Base-by-base conservation (phyloP, 2,888 invertebrate genomes). In the Philonicus albiceps region DNA sequence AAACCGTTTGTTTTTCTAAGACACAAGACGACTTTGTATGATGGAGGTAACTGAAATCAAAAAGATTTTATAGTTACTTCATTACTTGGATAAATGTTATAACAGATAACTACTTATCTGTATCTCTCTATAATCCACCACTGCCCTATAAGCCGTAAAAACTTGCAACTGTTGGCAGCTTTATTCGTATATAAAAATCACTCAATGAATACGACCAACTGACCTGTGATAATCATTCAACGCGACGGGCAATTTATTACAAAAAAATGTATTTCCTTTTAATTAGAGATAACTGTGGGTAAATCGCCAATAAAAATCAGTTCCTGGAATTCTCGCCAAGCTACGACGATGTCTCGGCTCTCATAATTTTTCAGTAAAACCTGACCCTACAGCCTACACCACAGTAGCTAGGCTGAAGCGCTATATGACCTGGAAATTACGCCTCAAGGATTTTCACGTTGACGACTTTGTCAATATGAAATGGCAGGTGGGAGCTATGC, bases 381-480 rank as follows among this genome's bases (percentile, higher is more conserved):
- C 34, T 81, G 81, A 55, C 55, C 34, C 34, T 64, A 55, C 64
- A 55, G 34, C 34, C 34, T 64, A 55, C 64, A 13, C 64, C 64
- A 30, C 64, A 53, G 31, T 13, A 78, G 40, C 49, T 78, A 64
- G 64, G 64, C 64, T 27, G 27, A 27, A 64, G 64, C 64, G 81
- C 31, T 55, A 27, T 81, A 81, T 81, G 81, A 81, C 64, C 55
- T 34, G 64, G 81, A 81, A 81, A 81, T 55, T 64, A 31, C 55
- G 81, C 81, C 55, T 81, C 55, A 81, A 81, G 37, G 81, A 37
- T 55, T 81, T 64, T 81, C 64, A 81, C 81, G 55, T 31, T 81
- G 81, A 81, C 31, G 55, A 81, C 64, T 81, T 81, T 81, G 78
- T 78, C 49, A 78, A 78, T 49, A 30, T 78, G 78, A 78, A 78